Evolutionary conservation across 2,888 invertebrate species (phyloP).

Genomic region (Tillus elongatus): DNA sequence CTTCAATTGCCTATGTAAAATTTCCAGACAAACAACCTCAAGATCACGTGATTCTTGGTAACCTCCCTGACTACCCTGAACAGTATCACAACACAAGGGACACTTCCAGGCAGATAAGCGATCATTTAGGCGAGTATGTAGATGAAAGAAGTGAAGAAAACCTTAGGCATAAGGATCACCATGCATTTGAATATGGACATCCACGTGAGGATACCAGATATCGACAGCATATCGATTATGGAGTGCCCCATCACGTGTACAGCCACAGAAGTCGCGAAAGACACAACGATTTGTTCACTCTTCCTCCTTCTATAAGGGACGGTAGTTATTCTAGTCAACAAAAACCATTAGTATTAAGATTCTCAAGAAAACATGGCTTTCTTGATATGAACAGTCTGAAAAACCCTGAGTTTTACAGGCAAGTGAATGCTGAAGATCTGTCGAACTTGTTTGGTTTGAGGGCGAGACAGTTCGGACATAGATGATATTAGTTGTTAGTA

Average conservation of each 20-base stretch:
- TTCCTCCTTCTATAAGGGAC: constrained; percentile 28
- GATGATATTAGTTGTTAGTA: constrained; percentile 2
- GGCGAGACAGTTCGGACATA: constrained; percentile 20
- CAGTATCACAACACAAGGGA: neutral
- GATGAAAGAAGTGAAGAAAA: no score
- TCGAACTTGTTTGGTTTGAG: constrained; percentile 33
- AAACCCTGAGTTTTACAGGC: constrained; percentile 29
- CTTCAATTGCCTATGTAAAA: neutral
- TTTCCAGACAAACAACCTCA: neutral
- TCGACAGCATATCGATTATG: no score
- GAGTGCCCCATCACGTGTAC: neutral
- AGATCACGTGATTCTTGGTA: neutral
- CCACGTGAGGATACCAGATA: no score
- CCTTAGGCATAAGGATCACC: no score
- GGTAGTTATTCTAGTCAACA: constrained; percentile 26
- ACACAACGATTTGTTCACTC: constrained; percentile 25
- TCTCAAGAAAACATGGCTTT: constrained; percentile 29
- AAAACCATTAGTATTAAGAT: constrained; percentile 34
- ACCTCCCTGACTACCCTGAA: neutral
- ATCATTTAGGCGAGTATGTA: neutral
- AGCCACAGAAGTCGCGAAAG: constrained; percentile 27
- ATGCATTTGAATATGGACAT: no score
- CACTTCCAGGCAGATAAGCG: constrained; percentile 2
- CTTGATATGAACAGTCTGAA: constrained; percentile 25
- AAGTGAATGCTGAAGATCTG: constrained; percentile 31